Base-by-base conservation (phyloP, 2,113 vertebrate species). In the Oplegnathus fasciatus region DNA sequence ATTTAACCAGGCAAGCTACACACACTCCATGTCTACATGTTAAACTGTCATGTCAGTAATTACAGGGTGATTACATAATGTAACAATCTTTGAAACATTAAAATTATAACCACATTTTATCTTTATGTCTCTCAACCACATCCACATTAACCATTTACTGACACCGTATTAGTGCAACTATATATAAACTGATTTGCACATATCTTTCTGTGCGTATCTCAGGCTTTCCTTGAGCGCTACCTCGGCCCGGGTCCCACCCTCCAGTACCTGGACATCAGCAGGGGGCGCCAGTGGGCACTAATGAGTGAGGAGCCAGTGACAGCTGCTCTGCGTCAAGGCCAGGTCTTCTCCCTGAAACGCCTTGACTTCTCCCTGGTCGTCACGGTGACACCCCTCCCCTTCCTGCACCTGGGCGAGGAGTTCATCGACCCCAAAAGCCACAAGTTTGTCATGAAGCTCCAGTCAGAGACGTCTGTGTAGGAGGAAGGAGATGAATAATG, bases 401-500 rank as follows among this genome's bases (percentile, higher is more conserved):
- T 97, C 93, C 95, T 99, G 86, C 96, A 95, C 48, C 93, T 99
- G 82, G 96, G 96, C 0, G 98, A 99, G 92, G 97, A 98, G 83
- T 99, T 99, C 0, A 95, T 99, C 61, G 98, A 99, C 88, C 97
- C 98, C 10, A 99, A 99, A 83, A 98, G 97, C 0, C 98, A 99
- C 95, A 99, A 98, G 93, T 99, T 99, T 48, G 96, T 99, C 72
- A 98, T 99, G 97, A 96, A 98, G 91, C 95, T 99, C 60, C 98
- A 99, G 93, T 99, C 98, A 0, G 98, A 99, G 94, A 99, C 98
- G 0, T 99, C 98, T 0, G 97, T 99, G 89, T 99, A 94, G 61
- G 42, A 30, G 17, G 46, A 7, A 17, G 14, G 4, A 28, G 14
- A 22, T 17, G 0, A 64, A 5, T 28, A 32, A 60, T 0, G 18